Conservation (phyloP, 2,797 vertebrate species). For the Anomalospiza imberbis region DNA sequence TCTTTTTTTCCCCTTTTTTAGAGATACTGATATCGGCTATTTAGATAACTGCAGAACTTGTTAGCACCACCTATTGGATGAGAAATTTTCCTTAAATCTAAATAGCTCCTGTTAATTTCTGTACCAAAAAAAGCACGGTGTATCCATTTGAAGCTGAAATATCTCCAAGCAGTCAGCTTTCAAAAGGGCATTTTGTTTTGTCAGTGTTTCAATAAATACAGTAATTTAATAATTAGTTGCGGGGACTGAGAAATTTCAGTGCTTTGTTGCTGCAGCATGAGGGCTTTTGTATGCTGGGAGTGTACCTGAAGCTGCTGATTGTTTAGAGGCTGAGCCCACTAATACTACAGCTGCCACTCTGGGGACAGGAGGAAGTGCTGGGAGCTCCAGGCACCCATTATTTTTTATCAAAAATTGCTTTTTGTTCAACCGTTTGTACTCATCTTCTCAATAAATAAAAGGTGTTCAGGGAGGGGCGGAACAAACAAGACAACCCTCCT, state of each 20-base stretch:
- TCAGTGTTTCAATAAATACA: neutral
- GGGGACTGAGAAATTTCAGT: neutral
- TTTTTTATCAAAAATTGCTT: neutral
- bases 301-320: neutral
- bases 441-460: neutral
- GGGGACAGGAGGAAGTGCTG: neutral
- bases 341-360: neutral
- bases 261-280: neutral
- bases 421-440: neutral
- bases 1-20: too few relatives aligned
- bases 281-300: neutral
- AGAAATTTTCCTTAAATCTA: neutral
- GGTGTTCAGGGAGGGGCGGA: neutral
- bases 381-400: neutral
- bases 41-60: neutral
- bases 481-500: neutral
- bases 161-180: conserved; percentile 21
- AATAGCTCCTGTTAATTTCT: neutral
- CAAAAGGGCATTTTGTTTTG: neutral
- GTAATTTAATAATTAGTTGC: conserved; percentile 35
- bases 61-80: conserved; percentile 28
- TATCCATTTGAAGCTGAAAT: neutral
- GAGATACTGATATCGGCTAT: neutral
- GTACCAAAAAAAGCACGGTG: neutral
- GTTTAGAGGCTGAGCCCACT: neutral